A percentile compares a stretch with the other conserved stretches of the same genome.
Conservation (phyloP, 2,113 vertebrate species). For the Octodon degus region DNA sequence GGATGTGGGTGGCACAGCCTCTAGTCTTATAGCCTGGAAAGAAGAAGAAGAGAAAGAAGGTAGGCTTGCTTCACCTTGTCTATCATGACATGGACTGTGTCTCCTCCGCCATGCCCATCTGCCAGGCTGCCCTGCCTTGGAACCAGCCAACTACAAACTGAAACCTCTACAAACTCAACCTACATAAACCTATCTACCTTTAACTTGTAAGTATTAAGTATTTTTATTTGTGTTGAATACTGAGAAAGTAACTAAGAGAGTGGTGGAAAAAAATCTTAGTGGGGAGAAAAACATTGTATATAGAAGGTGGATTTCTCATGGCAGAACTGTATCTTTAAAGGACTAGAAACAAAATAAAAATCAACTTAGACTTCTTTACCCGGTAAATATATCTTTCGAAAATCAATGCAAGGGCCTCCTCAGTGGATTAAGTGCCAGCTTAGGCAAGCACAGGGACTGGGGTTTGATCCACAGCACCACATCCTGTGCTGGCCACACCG, state of each 20-base stretch:
- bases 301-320: background rate
- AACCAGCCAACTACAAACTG: background rate
- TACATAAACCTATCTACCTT: background rate
- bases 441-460: too few relatives aligned
- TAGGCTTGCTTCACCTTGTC: background rate
- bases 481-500: too few relatives aligned
- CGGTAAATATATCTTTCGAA: background rate
- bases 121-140: background rate
- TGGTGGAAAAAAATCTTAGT: slow-evolving; percentile 6
- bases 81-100: too few relatives aligned
- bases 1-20: too few relatives aligned
- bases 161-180: background rate
- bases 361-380: background rate
- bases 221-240: background rate
- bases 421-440: too few relatives aligned
- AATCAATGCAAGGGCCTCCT: too few relatives aligned
- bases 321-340: background rate
- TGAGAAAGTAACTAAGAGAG: background rate
- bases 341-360: background rate
- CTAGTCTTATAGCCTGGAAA: background rate
- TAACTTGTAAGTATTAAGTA: background rate
- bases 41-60: background rate
- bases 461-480: too few relatives aligned
- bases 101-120: too few relatives aligned
- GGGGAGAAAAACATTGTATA: background rate